Conservation (phyloP, 2,113 vertebrate species). For the Illadopsis cleaveri region DNA sequence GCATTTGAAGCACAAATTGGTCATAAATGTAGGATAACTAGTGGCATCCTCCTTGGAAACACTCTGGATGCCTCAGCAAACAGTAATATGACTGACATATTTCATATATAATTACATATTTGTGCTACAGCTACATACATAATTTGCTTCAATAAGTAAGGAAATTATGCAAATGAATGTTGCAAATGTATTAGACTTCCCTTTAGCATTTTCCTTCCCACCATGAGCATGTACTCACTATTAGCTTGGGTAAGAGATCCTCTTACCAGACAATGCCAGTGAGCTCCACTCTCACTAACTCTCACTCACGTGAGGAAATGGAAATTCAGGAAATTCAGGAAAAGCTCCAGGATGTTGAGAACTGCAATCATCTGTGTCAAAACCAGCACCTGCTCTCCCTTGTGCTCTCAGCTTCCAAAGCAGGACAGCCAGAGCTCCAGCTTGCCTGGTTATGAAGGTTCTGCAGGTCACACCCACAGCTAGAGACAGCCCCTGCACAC, state of each 20-base stretch:
- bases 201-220: background rate
- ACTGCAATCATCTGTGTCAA: constrained; percentile 79
- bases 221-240: background rate
- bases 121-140: background rate
- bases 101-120: background rate
- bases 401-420: constrained; percentile 82
- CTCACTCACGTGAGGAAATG: constrained; percentile 80
- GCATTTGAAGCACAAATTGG: constrained; percentile 32
- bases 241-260: background rate
- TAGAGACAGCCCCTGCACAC: background rate
- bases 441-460: background rate
- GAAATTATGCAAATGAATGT: background rate
- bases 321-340: constrained; percentile 81
- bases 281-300: constrained; percentile 79
- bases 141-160: constrained; percentile 7
- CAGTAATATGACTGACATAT: background rate
- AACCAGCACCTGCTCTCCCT: constrained; percentile 81
- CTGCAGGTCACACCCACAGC: background rate
- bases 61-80: background rate
- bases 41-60: background rate
- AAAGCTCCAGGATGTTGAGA: constrained; percentile 80
- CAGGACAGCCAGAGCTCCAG: constrained; percentile 77
- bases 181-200: background rate
- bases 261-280: constrained; percentile 81
- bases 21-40: background rate